These are phyloP conservation scores for Lepus americanus DNA, from an alignment of 2,113 vertebrate species.

Conservation along the genomic window DNA sequence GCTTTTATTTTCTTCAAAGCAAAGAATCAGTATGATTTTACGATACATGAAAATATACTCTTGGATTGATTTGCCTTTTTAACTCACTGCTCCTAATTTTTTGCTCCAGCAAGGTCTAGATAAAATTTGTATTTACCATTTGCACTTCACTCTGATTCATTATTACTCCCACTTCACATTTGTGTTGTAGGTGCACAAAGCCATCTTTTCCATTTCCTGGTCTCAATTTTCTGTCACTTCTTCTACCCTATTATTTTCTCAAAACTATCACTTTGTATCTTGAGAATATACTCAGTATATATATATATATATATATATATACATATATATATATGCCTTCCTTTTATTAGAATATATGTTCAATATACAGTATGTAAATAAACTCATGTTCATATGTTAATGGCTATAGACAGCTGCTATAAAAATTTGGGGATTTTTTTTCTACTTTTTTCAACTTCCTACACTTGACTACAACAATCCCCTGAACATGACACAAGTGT, in stretches of 20 bases:
- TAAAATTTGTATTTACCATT: neutral
- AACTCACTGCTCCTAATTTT: neutral
- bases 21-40: slow-evolving; percentile 6
- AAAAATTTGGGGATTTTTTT: neutral
- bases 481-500: neutral
- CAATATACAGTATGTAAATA: neutral
- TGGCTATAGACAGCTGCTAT: neutral
- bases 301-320: no score
- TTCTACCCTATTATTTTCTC: neutral
- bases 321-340: neutral
- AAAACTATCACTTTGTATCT: neutral
- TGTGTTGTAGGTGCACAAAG: accelerated
- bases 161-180: neutral
- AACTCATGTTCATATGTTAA: neutral
- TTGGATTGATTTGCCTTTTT: neutral
- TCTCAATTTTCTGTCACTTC: accelerated
- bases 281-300: neutral
- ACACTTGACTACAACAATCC: neutral
- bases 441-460: neutral
- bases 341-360: neutral
- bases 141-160: no score
- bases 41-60: neutral
- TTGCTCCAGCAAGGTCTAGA: neutral
- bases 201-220: accelerated
- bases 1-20: neutral